Percentiles rank a stretch among this genome's conserved stretches.
These are phyloP conservation scores for Strigamia crassipes DNA, from an alignment of 2,888 invertebrate species.

Conservation along the genomic window DNA sequence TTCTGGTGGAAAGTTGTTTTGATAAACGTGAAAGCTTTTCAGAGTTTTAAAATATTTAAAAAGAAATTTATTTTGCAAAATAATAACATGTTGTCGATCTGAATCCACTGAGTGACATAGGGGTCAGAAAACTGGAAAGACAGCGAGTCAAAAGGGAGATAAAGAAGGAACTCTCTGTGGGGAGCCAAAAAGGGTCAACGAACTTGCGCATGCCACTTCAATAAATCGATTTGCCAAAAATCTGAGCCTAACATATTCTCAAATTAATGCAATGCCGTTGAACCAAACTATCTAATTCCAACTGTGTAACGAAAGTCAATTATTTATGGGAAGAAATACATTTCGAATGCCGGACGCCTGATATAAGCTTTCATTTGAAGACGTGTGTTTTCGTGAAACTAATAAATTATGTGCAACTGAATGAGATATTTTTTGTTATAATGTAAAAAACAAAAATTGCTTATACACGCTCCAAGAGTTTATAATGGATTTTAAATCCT, in stretches of 20 bases:
- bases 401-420: neutral
- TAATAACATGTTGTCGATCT: neutral
- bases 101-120: neutral
- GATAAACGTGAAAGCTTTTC: neutral
- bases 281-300: no score
- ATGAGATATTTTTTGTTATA: neutral
- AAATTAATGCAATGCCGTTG: no score
- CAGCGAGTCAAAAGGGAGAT: neutral
- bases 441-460: neutral
- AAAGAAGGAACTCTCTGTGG: neutral
- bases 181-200: conserved; percentile 10
- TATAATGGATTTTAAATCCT: neutral
- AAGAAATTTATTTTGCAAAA: neutral
- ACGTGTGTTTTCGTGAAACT: no score
- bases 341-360: no score
- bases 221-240: neutral
- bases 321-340: no score
- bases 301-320: no score
- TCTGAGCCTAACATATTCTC: neutral
- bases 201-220: neutral
- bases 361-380: no score
- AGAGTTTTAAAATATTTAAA: neutral
- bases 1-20: no score
- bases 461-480: neutral
- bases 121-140: neutral